phyloP scores from a whole-genome alignment of 1,140 invertebrate species.

The Penaeus indicus region DNA sequence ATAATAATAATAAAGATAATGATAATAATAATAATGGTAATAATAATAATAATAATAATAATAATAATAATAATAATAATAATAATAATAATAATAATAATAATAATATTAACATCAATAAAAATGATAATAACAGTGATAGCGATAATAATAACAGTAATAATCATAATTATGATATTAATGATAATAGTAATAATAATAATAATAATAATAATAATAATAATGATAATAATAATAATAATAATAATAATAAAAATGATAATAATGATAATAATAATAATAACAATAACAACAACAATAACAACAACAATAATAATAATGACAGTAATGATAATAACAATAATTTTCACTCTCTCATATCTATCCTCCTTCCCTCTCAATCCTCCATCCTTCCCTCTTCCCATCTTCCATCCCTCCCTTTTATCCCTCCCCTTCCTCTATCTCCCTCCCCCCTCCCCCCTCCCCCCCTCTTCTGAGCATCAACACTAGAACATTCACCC shows the following conservation, averaged over 20 bases:
- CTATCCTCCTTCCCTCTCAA: neutral
- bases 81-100: too few species aligned
- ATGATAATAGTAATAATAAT: neutral
- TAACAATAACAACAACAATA: neutral
- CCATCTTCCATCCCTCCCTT: conserved; percentile 11
- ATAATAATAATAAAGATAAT: too few species aligned
- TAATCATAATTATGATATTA: neutral
- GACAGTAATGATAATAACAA: neutral
- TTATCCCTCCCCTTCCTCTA: neutral
- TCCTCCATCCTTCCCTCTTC: neutral
- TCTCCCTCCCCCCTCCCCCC: neutral
- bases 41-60: too few species aligned
- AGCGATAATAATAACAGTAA: neutral
- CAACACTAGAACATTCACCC: neutral
- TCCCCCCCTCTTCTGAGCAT: neutral
- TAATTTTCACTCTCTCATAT: neutral
- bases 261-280: neutral
- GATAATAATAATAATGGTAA: too few species aligned
- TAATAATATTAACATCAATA: too few species aligned
- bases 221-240: neutral
- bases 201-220: neutral
- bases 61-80: too few species aligned
- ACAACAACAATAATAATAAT: neutral
- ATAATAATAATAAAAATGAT: neutral
- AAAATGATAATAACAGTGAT: too few species aligned